Base-by-base conservation (phyloP, 2,113 vertebrate genomes). In the Pelecanus crispus region DNA sequence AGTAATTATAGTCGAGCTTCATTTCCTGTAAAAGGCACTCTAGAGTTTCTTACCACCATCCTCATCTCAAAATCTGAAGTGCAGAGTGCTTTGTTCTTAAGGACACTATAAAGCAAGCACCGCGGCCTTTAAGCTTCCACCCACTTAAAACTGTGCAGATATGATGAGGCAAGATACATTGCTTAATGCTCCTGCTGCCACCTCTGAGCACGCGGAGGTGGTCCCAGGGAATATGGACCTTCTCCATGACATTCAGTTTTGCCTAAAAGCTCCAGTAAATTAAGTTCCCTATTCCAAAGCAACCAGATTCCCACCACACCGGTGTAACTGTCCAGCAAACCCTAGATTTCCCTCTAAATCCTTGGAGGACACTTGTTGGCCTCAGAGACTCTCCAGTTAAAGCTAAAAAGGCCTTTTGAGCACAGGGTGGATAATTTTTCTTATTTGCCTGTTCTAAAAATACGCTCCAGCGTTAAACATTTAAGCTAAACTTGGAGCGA, bases 181-280 rank as follows among this genome's bases (percentile, higher is more conserved):
- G 45, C 70, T 52, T 52, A 90, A 85, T 49, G 78, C 36, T 85
- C 56, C 87, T 36, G 65, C 66, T 87, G 73, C 53, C 81, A 79
- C 50, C 50, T 17, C 74, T 68, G 45, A 80, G 66, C 53, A 88
- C 36, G 36, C 1, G 5, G 81, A 75, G 21, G 40, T 2, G 4
- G 34, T 84, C 45, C 24, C 36, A 74, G 47, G 68, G 42, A 95
- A 67, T 5, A 77, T 8, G 6, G 4, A 71, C 56, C 61, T 59
- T 32, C 47, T 67, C 66, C 0, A 0, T 26, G 40, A 89, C 0
- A 0, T 44, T 55, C 19, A 7, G 20, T 70, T 81, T 71, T 61
- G 82, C 0, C 0, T 13, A 79, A 79, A 85, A 81, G 24, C 63
- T 85, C 52, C 81, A 52, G 29, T 63, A 94, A 86, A 92, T 55